Percentiles rank a stretch among this genome's conserved stretches.
Conservation (phyloP, 2,113 vertebrate genomes). For the Megalops atlanticus region DNA sequence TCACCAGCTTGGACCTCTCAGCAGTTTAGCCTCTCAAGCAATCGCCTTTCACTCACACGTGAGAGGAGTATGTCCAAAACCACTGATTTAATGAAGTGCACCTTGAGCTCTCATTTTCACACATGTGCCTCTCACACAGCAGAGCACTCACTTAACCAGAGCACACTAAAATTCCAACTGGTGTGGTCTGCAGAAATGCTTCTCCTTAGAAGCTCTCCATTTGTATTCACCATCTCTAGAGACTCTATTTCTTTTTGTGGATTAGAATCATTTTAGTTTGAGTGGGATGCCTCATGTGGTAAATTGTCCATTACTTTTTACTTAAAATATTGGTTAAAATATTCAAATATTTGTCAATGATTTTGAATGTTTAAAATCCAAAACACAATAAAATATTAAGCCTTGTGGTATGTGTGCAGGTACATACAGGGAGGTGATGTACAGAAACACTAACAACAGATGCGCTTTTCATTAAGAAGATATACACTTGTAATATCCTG, state of each 20-base stretch:
- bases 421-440: not conserved
- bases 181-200: not conserved
- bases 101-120: not conserved
- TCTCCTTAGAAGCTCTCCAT: too few relatives aligned
- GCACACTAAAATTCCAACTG: not conserved
- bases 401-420: not conserved
- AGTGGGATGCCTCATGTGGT: not conserved
- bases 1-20: constrained; percentile 70
- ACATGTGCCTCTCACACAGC: not conserved
- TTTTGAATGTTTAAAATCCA: not conserved
- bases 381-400: not conserved
- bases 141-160: not conserved
- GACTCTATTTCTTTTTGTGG: not conserved
- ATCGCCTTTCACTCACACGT: constrained; percentile 1
- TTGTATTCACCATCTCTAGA: too few relatives aligned
- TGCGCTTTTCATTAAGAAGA: not conserved
- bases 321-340: not conserved
- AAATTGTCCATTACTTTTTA: not conserved
- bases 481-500: not conserved
- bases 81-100: not conserved
- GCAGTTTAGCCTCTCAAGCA: constrained; percentile 18
- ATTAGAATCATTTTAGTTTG: not conserved
- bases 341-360: not conserved
- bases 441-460: not conserved
- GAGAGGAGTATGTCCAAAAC: constrained; percentile 4